A percentile compares a stretch with the other conserved stretches of the same genome.
These are phyloP conservation scores for Tetramorium simillimum DNA, from an alignment of 1,140 invertebrate genomes.

Conservation along the genomic window DNA sequence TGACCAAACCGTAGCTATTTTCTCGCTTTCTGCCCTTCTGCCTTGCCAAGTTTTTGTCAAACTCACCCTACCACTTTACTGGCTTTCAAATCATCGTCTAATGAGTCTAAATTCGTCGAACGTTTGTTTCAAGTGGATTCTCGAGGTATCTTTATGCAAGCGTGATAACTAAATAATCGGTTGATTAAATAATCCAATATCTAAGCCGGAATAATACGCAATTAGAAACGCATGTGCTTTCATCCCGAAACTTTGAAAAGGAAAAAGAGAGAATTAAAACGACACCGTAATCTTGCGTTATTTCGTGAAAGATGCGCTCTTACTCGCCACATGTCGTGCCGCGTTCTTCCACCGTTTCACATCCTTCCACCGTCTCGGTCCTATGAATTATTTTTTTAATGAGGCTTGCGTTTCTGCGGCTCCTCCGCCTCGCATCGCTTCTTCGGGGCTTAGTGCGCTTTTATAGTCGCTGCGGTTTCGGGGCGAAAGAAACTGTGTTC, in stretches of 20 bases:
- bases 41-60: background rate
- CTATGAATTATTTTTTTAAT: conserved; percentile 75
- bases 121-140: background rate
- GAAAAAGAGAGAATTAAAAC: background rate
- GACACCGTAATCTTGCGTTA: conserved; percentile 31
- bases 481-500: background rate
- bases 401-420: conserved; percentile 77
- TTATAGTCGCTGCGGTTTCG: conserved; percentile 54
- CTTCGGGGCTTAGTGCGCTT: background rate
- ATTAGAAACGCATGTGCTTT: conserved; percentile 33
- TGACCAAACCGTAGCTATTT: background rate
- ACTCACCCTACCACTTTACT: background rate
- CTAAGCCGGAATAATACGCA: background rate
- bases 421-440: conserved; percentile 43
- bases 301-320: conserved; percentile 33
- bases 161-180: background rate
- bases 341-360: conserved; percentile 50
- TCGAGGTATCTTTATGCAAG: background rate
- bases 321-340: conserved; percentile 50
- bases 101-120: background rate
- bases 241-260: background rate
- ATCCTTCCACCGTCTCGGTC: conserved; percentile 2
- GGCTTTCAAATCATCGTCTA: background rate
- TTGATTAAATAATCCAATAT: conserved; percentile 12
- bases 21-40: background rate